Base-by-base conservation (phyloP, 2,797 vertebrate species). In the Lacerta viridis region DNA sequence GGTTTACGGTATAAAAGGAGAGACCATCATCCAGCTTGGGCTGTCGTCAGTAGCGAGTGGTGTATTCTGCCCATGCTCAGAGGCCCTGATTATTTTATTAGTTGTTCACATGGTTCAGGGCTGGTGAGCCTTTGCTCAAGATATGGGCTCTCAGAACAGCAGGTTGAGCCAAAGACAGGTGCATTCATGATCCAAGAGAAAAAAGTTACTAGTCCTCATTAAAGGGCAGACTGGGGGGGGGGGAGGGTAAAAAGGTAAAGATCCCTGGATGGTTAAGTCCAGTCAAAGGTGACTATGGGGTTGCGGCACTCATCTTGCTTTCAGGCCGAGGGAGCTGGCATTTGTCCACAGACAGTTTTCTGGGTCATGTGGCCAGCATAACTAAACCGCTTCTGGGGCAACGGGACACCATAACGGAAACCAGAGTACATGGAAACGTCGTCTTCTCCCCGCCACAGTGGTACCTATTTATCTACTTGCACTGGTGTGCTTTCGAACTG, bases 361-460 rank as follows among this genome's bases (percentile, higher is more conserved):
- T 1, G 3, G 50, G 11, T 50, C 50, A 50, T 50, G 50, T 50
- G 50, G 50, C 50, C 50, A 50, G 50, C 50, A 50, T 0, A 11
- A 50, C 50, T 50, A 1, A 50, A 50, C 13, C 0, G 50, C 50
- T 50, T 50, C 50, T 50, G 50, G 50, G 0, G 13, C 50, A 50
- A 1, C 0, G 13, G 1, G 10, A 15, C 50, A 55, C 50, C 4
- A 13, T 55, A 13, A 15, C 1, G 1, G 50, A 55, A 50, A 50
- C 50, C 50, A 13, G 50, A 50, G 50, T 0, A 0, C 50, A 50
- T 0, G 50, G 50, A 50, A 55, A 4, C 1, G 3, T 13, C 3
- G 3, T 55, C 15, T 55, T 3, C 50, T 55, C 1, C 50, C 50
- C 50, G 50, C 13, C 3, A 1, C 13, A 55, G 50, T 1, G 3